Conservation (phyloP, 2,888 invertebrate genomes). For the Cistogaster globosa region DNA sequence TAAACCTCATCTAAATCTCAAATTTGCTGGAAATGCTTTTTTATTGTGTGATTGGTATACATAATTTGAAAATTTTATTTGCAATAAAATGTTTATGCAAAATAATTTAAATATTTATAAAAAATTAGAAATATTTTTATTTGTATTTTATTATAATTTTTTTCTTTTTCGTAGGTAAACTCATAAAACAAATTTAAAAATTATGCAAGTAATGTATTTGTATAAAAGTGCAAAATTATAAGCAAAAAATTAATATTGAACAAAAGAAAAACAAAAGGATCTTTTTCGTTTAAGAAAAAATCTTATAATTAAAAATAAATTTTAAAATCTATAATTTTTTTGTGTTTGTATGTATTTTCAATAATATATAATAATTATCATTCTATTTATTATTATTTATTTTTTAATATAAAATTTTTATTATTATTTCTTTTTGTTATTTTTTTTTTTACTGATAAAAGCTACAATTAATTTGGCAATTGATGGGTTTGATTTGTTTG, state of each 20-base stretch:
- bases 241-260: constrained; percentile 36
- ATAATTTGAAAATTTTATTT: not conserved
- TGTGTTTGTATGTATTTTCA: constrained; percentile 57
- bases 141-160: constrained; percentile 28
- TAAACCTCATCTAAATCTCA: not conserved
- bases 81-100: not conserved
- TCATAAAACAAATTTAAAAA: constrained; percentile 59
- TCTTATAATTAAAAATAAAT: constrained; percentile 34
- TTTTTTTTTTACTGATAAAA: constrained; percentile 80
- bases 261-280: constrained; percentile 5
- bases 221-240: constrained; percentile 35
- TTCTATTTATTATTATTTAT: constrained; percentile 66
- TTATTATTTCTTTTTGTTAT: constrained; percentile 70
- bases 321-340: constrained; percentile 55
- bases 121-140: constrained; percentile 29
- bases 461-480: constrained; percentile 83
- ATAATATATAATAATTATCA: constrained; percentile 65
- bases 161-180: constrained; percentile 53
- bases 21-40: constrained; percentile 35
- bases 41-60: constrained; percentile 28
- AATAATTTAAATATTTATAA: not conserved
- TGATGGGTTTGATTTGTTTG: constrained; percentile 81
- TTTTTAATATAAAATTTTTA: constrained; percentile 74
- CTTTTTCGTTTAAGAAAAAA: constrained; percentile 41
- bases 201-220: constrained; percentile 2